Evolutionary conservation across 2,113 vertebrate species (phyloP).

Genomic region (Ceyx melanurus): DNA sequence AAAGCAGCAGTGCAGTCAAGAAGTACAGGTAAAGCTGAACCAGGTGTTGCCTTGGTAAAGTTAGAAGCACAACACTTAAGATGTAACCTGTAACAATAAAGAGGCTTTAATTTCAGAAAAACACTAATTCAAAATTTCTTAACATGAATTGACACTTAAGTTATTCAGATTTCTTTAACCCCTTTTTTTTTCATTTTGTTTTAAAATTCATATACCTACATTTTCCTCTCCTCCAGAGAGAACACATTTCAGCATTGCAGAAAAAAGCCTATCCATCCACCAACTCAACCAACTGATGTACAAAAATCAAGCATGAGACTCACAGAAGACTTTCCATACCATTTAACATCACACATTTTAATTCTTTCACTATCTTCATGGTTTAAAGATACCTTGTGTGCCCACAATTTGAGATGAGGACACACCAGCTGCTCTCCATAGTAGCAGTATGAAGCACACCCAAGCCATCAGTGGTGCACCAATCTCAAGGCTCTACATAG

Average conservation of each 20-base stretch:
- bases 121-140: background rate
- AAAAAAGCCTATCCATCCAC: background rate
- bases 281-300: background rate
- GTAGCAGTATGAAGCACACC: background rate
- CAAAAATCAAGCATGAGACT: background rate
- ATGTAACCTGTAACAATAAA: slow-evolving; percentile 89
- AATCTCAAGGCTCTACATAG: background rate
- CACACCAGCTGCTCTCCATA: background rate
- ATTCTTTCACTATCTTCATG: background rate
- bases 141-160: background rate
- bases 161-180: background rate
- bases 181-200: background rate
- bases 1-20: slow-evolving; percentile 92
- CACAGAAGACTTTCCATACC: background rate
- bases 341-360: background rate
- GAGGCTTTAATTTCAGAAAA: background rate
- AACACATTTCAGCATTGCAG: background rate
- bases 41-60: slow-evolving; percentile 94
- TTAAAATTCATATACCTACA: background rate
- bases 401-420: background rate
- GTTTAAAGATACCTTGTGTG: background rate
- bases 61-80: slow-evolving; percentile 93
- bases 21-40: slow-evolving; percentile 96
- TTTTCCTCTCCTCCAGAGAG: background rate
- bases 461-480: background rate